Conservation (phyloP, 2,888 invertebrate species). For the Charanyca ferruginea region DNA sequence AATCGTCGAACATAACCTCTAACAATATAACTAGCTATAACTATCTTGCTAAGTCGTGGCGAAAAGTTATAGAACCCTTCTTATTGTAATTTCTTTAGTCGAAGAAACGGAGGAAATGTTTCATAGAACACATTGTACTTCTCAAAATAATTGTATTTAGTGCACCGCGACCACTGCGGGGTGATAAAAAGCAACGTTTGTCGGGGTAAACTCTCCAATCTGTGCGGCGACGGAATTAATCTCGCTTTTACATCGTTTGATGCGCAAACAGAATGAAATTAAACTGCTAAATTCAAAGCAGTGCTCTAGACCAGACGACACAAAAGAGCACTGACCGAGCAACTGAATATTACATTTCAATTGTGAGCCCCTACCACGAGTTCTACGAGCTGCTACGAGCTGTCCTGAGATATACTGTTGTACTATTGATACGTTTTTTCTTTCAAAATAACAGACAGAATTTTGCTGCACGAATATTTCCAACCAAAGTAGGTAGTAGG, state of each 20-base stretch:
- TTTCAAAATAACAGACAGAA: conserved; percentile 8
- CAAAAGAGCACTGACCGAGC: conserved; percentile 40
- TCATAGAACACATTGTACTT: conserved; percentile 16
- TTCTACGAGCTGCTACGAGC: too few relatives aligned
- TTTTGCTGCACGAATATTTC: conserved; percentile 20
- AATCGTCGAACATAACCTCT: too few relatives aligned
- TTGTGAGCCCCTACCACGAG: conserved; percentile 10
- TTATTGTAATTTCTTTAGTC: conserved; percentile 5
- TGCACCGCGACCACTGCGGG: conserved; percentile 13
- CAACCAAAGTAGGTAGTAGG: not conserved
- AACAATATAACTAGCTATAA: too few relatives aligned
- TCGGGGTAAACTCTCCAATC: conserved; percentile 7
- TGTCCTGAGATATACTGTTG: conserved; percentile 1
- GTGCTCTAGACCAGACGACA: conserved; percentile 33
- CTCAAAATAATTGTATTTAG: conserved; percentile 24
- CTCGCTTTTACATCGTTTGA: conserved; percentile 27
- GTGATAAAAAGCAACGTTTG: conserved; percentile 19
- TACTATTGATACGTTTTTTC: conserved; percentile 11
- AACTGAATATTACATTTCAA: conserved; percentile 52
- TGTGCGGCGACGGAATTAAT: conserved; percentile 7
- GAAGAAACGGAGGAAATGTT: conserved; percentile 8
- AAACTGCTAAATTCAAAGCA: conserved; percentile 45
- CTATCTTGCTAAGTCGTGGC: not conserved
- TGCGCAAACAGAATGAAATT: conserved; percentile 45
- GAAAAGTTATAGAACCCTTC: conserved; percentile 1